These are phyloP conservation scores for Anorthoa munda DNA, from an alignment of 2,888 invertebrate species.

Conservation along the genomic window DNA sequence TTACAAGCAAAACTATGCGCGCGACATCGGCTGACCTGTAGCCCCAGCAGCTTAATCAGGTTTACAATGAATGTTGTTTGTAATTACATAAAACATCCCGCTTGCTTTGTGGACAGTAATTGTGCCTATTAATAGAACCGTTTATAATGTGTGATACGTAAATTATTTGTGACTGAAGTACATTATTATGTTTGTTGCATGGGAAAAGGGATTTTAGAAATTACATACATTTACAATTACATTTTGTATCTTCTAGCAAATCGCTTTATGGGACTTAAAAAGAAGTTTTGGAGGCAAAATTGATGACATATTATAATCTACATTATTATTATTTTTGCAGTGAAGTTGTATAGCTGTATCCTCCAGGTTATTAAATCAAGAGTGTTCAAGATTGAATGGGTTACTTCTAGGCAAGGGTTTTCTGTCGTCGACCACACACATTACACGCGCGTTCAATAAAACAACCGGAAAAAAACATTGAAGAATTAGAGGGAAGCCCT, in stretches of 20 bases:
- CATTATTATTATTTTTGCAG: background rate
- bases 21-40: conserved; percentile 55
- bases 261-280: background rate
- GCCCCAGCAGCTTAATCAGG: conserved; percentile 60
- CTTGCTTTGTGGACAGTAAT: conserved; percentile 34
- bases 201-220: conserved; percentile 22
- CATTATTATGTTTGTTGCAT: conserved; percentile 10
- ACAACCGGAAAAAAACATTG: too few species aligned
- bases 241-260: background rate
- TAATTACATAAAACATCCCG: conserved; percentile 45
- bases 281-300: background rate
- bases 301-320: background rate
- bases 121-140: conserved; percentile 51
- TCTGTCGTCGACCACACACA: too few species aligned
- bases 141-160: conserved; percentile 51
- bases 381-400: too few species aligned
- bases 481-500: too few species aligned
- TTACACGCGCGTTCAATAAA: too few species aligned
- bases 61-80: conserved; percentile 50
- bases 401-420: too few species aligned
- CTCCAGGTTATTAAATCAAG: too few species aligned
- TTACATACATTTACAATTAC: background rate
- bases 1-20: conserved; percentile 30
- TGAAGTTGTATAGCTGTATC: too few species aligned
- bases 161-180: conserved; percentile 38